Base-by-base conservation (phyloP, 2,113 vertebrate species). In the Burhinus bistriatus region DNA sequence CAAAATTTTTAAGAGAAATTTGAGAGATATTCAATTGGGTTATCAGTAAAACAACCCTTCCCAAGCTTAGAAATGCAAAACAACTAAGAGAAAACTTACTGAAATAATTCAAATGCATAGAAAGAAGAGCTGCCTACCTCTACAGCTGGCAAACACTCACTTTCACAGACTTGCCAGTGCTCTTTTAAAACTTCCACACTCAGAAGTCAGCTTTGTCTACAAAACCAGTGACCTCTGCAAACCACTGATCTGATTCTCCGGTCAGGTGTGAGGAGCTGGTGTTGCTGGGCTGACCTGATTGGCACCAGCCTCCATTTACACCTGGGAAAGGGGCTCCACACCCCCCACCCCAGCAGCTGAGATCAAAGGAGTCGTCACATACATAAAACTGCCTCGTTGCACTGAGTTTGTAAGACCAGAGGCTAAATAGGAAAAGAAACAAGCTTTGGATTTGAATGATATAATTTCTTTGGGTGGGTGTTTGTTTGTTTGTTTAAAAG, bases 381-480 rank as follows among this genome's bases (percentile, higher is more conserved):
- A 8, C 27, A 12, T 9, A 12, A 49, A 49, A 61, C 32, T 40
- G 15, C 25, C 15, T 9, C 2, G 0, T 11, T 42, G 16, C 26
- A 66, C 15, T 34, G 38, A 34, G 22, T 61, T 49, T 55, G 45
- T 22, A 51, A 40, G 15, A 38, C 29, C 12, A 32, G n/a, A 36
- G 45, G 18, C 40, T 71, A 34, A 86, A 57, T 19, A 69, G 57
- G 21, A 62, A 55, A 66, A 47, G 4, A 68, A 79, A 15, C 9
- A 55, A 38, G 8, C 17, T 76, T 69, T 10, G 12, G 23, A 51
- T 75, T 7, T 9, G 44, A 72, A 47, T 20, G 9, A 18, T 13
- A 1, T 26, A 15, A 62, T 64, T 55, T 42, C n/a, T 45, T 78
- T 58, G n/a, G 10, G 5, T 17, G 11, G 27, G 12, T 20, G 4